Conservation (phyloP, 2,113 vertebrate genomes). For the Nanorana parkeri region DNA sequence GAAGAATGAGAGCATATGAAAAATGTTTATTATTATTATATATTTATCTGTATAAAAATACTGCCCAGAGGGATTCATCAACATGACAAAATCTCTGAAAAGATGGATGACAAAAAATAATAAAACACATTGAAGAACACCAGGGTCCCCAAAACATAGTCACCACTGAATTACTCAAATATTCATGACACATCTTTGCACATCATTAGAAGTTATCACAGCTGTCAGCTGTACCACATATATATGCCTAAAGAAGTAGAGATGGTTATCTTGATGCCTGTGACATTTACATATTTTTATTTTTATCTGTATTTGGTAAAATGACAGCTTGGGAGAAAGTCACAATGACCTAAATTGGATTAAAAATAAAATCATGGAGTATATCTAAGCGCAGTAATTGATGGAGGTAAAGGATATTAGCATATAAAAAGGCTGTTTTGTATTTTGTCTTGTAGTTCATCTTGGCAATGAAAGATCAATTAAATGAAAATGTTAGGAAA, state of each 20-base stretch:
- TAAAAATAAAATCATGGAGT: slow-evolving; percentile 17
- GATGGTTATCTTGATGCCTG: slow-evolving; percentile 2
- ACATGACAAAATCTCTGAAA: slow-evolving; percentile 53
- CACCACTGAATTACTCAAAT: slow-evolving; percentile 40
- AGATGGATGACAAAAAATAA: slow-evolving; percentile 27
- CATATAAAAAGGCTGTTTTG: slow-evolving; percentile 4
- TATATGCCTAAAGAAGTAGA: background rate
- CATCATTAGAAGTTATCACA: slow-evolving; percentile 54
- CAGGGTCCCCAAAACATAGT: slow-evolving; percentile 32
- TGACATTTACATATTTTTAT: slow-evolving; percentile 50
- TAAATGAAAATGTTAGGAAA: background rate
- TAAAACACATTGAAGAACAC: slow-evolving; percentile 15
- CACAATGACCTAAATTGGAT: slow-evolving; percentile 28
- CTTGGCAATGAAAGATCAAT: background rate
- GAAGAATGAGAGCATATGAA: background rate
- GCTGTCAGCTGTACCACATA: slow-evolving; percentile 50
- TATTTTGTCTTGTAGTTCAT: slow-evolving; percentile 5
- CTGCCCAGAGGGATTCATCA: slow-evolving; percentile 51
- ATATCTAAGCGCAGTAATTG: slow-evolving; percentile 26
- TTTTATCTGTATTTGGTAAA: slow-evolving; percentile 53
- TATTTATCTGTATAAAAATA: background rate
- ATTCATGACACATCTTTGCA: slow-evolving; percentile 12
- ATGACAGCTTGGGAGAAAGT: slow-evolving; percentile 44
- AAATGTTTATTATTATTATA: slow-evolving; percentile 15
- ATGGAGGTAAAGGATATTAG: background rate